phyloP scores from a whole-genome alignment of 2,888 invertebrate species.

The Mythimna lalbum region DNA sequence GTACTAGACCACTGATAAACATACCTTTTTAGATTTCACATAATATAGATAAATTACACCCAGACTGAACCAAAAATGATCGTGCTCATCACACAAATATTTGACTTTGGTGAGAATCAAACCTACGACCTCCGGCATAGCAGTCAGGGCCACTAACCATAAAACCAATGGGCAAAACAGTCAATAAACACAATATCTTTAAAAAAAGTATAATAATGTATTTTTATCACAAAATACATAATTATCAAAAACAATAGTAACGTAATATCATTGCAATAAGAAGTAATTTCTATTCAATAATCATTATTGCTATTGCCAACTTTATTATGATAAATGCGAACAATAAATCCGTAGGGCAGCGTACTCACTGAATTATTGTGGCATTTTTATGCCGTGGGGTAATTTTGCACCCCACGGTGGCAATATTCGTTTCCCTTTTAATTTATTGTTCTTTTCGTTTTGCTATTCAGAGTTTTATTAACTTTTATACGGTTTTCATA shows the following conservation, averaged over 20 bases:
- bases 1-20: no score
- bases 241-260: conserved; percentile 7
- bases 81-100: no score
- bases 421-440: conserved; percentile 63
- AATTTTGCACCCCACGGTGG: conserved; percentile 56
- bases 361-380: conserved; percentile 63
- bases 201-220: neutral
- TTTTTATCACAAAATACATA: neutral
- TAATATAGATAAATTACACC: no score
- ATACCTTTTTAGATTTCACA: no score
- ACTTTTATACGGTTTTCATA: neutral
- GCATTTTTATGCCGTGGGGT: conserved; percentile 63
- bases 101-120: no score
- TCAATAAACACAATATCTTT: neutral
- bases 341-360: conserved; percentile 66
- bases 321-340: conserved; percentile 65
- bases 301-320: conserved; percentile 52
- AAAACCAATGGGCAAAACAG: no score
- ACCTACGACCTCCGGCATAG: no score
- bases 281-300: conserved; percentile 49
- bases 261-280: conserved; percentile 26
- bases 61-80: no score
- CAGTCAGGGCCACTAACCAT: no score
- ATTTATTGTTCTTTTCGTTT: conserved; percentile 57
- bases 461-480: conserved; percentile 34